phyloP scores from a whole-genome alignment of 2,888 invertebrate genomes.

The Sclerodermus sp. region DNA sequence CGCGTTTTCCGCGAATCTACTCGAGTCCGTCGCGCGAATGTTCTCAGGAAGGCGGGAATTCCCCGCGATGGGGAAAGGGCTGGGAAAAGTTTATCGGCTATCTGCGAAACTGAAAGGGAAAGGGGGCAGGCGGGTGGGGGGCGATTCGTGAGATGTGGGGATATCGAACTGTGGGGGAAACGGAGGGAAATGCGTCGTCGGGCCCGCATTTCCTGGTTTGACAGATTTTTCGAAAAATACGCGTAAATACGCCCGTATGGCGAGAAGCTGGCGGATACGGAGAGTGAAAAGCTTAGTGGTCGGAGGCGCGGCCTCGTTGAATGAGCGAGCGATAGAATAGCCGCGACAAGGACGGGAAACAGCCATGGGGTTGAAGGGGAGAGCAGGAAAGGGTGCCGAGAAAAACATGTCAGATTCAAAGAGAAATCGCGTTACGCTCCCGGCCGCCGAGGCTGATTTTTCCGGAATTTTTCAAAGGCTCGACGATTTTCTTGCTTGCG shows the following conservation, averaged over 20 bases:
- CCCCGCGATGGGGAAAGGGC: no score
- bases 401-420: constrained; percentile 38
- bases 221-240: constrained; percentile 50
- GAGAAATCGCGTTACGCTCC: no score
- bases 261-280: constrained; percentile 10
- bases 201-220: constrained; percentile 40
- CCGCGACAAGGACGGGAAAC: constrained; percentile 20
- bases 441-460: no score
- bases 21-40: no score
- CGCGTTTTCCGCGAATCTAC: no score
- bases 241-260: constrained; percentile 55
- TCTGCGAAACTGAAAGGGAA: neutral
- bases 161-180: no score
- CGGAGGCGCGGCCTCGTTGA: constrained; percentile 13
- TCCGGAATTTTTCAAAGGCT: no score
- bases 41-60: no score
- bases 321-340: constrained; percentile 25
- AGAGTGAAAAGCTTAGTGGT: neutral
- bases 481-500: no score
- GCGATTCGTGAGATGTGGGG: no score
- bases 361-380: constrained; percentile 16
- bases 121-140: neutral
- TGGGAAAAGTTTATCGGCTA: no score
- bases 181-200: no score
- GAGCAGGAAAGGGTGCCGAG: constrained; percentile 36